phyloP scores from a whole-genome alignment of 2,888 invertebrate genomes.

The Thymelicus lineola region DNA sequence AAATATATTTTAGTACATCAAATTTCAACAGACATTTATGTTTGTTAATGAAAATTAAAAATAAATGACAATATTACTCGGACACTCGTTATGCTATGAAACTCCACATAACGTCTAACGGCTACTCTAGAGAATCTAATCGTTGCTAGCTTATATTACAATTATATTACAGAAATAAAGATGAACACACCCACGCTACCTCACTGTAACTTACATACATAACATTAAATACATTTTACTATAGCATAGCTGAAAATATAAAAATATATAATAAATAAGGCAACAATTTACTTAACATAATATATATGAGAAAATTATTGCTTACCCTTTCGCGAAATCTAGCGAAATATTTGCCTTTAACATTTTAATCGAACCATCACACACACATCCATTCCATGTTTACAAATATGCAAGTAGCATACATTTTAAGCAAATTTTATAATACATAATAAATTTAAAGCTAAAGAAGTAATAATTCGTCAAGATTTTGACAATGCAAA shows the following conservation, averaged over 20 bases:
- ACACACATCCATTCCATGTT: too few species aligned
- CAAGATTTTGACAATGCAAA: not conserved
- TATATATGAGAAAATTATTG: constrained; percentile 16
- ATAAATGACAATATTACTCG: constrained; percentile 58
- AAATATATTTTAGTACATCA: constrained; percentile 83
- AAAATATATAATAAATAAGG: constrained; percentile 37
- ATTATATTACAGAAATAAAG: constrained; percentile 24
- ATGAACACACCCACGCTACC: constrained; percentile 12
- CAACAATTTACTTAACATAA: constrained; percentile 21
- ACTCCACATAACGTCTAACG: constrained; percentile 47
- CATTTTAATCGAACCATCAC: too few species aligned
- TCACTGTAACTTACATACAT: constrained; percentile 10
- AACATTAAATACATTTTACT: constrained; percentile 13
- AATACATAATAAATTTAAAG: not conserved
- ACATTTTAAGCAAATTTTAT: too few species aligned
- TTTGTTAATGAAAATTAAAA: constrained; percentile 71
- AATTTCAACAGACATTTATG: constrained; percentile 80
- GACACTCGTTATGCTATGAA: constrained; percentile 56
- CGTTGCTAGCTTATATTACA: constrained; percentile 30
- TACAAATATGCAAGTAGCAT: too few species aligned
- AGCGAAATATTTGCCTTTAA: constrained; percentile 1
- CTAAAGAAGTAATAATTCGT: not conserved
- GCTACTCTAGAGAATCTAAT: constrained; percentile 46
- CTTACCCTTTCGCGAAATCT: not conserved
- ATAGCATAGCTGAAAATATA: constrained; percentile 14